Percentiles rank a stretch among this genome's conserved stretches.
Evolutionary conservation across 2,113 vertebrate species (phyloP).

Genomic region (Mystacornis crossleyi): DNA sequence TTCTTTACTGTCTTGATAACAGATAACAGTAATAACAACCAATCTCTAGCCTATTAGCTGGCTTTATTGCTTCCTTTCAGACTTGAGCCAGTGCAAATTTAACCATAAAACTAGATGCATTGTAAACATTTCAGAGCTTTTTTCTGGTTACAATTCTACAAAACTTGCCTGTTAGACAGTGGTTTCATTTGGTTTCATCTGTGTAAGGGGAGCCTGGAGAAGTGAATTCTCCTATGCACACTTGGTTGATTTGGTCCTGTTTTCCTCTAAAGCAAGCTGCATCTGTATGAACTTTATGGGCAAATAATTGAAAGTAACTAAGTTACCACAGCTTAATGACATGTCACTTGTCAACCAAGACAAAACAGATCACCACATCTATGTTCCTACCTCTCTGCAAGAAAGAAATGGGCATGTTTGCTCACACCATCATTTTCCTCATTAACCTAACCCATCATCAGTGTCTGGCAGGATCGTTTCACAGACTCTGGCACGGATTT

Average conservation of each 20-base stretch:
- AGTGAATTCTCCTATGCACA: not conserved
- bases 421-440: not conserved
- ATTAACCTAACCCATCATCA: not conserved
- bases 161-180: not conserved
- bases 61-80: not conserved
- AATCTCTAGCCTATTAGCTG: not conserved
- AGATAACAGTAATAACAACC: not conserved
- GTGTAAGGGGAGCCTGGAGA: not conserved
- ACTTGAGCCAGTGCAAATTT: not conserved
- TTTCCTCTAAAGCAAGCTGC: not conserved
- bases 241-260: not conserved
- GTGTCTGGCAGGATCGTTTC: not conserved
- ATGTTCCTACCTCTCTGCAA: not conserved
- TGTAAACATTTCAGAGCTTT: not conserved
- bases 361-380: not conserved
- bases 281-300: not conserved
- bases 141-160: not conserved
- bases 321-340: not conserved
- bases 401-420: not conserved
- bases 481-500: not conserved
- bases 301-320: slow-evolving; percentile 19
- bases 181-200: not conserved
- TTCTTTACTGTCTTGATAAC: not conserved
- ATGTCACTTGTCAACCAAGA: not conserved
- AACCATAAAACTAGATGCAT: not conserved